Evolutionary conservation across 2,113 vertebrate genomes (phyloP).

Genomic region (Odocoileus hemionus): DNA sequence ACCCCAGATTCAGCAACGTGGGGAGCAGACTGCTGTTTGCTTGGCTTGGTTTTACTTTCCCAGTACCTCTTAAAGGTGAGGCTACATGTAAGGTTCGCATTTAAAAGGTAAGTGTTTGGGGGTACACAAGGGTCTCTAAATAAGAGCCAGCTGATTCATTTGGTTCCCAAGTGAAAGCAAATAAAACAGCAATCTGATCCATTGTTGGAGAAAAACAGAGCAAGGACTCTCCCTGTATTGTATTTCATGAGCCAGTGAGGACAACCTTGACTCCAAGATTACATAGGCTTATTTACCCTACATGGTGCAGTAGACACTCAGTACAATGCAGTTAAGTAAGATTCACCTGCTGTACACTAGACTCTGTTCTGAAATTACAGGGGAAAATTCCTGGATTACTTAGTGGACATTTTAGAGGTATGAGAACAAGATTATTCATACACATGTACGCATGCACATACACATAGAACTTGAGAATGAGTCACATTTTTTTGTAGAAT

Average conservation of each 20-base stretch:
- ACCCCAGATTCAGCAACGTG: background rate
- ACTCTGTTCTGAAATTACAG: background rate
- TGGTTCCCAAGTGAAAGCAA: background rate
- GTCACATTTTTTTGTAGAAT: background rate
- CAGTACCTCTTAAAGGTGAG: background rate
- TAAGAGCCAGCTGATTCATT: background rate
- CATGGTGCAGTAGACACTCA: background rate
- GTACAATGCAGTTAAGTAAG: background rate
- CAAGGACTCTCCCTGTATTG: background rate
- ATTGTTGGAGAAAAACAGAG: background rate
- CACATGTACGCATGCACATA: background rate
- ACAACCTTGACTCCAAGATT: background rate
- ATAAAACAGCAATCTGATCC: background rate
- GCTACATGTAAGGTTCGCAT: background rate
- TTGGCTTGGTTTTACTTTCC: background rate
- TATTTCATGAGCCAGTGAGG: background rate
- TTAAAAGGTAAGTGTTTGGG: background rate
- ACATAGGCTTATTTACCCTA: background rate
- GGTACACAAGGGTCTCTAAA: background rate
- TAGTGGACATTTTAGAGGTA: background rate
- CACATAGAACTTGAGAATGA: background rate
- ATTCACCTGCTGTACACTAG: background rate
- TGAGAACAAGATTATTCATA: background rate
- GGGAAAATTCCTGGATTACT: background rate
- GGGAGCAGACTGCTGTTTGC: accelerated